Evolutionary conservation across 2,888 invertebrate genomes (phyloP), one percentile per base, ranked within the genome.

Genomic region (Helicoverpa assulta): DNA sequence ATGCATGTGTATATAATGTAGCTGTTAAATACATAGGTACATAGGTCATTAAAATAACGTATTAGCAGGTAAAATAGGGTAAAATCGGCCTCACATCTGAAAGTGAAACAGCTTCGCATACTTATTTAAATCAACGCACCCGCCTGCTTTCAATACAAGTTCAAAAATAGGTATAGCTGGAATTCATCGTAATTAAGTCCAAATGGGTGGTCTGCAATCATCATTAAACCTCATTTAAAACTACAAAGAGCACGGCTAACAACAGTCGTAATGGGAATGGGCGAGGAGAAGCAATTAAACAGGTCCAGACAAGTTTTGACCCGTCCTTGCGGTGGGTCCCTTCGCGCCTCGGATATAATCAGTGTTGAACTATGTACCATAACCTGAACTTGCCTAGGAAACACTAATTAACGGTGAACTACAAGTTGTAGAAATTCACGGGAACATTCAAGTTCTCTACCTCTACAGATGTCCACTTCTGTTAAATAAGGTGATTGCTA

Each of bases 281-380:
- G 57, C 62, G 68, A 76, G 73, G 76, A 76, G 79, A 86, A 85
- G 86, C 86, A 90, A 89, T 90, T 90, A 89, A 88, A 86, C 83
- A 76, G 83, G 83, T 81, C 83, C 70, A 84, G 78, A 80, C 81
- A 82, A 88, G 85, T 84, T 85, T 76, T 78, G 84, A 86, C 87
- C 87, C 78, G 76, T 68, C 76, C 80, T 84, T 81, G 88, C 76
- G 89, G 89, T 83, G 67, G 57, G 78, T 80, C 88, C 89, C 86
- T 87, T 86, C 76, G 67, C 82, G 83, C 87, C 84, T 75, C 86
- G 83, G 80, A 81, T 85, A 88, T 90, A 90, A 91, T 91, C 90
- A 89, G 86, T 84, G 86, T 86, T 84, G 81, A 83, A 84, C 88
- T 86, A 83, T 80, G 82, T 82, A 71, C 59, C 21, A 69, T 70